Evolutionary conservation across 2,113 vertebrate genomes (phyloP).

Genomic region (Cyanocitta stelleri): DNA sequence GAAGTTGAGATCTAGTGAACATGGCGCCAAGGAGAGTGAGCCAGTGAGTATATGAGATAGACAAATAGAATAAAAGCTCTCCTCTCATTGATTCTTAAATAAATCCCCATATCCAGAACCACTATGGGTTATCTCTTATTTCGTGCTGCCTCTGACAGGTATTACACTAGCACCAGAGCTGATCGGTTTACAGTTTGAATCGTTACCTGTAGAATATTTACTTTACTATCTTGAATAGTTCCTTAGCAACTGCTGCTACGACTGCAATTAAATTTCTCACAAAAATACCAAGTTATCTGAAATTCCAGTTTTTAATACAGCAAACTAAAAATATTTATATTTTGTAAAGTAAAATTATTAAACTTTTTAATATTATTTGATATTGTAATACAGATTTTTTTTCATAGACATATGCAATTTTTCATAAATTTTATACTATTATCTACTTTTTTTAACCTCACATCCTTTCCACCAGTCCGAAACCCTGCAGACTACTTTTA

Average conservation of each 20-base stretch:
- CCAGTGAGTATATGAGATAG: background rate
- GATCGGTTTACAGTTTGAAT: background rate
- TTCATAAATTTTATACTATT: background rate
- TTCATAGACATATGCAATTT: background rate
- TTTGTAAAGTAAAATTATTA: background rate
- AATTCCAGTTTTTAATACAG: background rate
- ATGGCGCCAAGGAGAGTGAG: accelerated
- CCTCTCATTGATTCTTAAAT: background rate
- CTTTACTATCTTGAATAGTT: no score
- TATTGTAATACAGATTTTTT: background rate
- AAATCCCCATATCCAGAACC: background rate
- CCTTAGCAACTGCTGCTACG: background rate
- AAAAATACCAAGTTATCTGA: background rate
- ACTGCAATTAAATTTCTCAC: background rate
- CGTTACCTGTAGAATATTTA: background rate
- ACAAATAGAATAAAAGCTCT: background rate
- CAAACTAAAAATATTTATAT: background rate
- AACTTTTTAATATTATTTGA: background rate
- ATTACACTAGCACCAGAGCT: background rate
- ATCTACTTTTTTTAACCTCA: background rate
- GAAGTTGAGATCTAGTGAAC: background rate
- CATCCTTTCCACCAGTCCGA: background rate
- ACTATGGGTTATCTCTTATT: background rate
- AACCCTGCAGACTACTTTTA: background rate
- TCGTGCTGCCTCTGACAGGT: background rate